Percentiles rank a stretch among this genome's conserved stretches.
phyloP scores from a whole-genome alignment of 2,797 vertebrate species.

The Argyrosomus regius region DNA sequence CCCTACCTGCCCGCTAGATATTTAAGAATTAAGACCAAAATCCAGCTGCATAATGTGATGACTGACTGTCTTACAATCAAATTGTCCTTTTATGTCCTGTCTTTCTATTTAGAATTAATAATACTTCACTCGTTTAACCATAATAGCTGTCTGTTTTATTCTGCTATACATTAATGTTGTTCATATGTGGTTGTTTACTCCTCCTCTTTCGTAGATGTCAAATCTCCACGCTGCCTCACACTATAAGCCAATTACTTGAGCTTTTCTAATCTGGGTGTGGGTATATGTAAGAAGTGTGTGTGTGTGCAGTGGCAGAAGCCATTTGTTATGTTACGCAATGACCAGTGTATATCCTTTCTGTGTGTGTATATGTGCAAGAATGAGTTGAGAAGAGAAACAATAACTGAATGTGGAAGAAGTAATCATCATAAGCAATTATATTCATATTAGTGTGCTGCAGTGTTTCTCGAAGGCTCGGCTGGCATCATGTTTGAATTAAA shows the following conservation, averaged over 20 bases:
- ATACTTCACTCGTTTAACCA: neutral
- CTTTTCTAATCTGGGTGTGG: constrained; percentile 73
- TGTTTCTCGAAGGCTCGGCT: neutral
- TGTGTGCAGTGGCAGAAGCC: neutral
- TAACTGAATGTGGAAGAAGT: neutral
- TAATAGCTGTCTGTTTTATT: neutral
- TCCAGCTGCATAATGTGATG: neutral
- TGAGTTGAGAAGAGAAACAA: neutral
- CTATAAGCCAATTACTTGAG: constrained; percentile 80
- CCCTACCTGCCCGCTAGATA: neutral
- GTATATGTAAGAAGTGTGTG: constrained; percentile 41
- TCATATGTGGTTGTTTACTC: constrained; percentile 48
- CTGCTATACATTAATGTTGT: neutral
- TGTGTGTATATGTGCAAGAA: neutral
- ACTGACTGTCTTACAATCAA: neutral
- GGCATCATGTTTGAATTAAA: neutral
- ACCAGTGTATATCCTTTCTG: constrained; percentile 15
- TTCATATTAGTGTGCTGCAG: neutral
- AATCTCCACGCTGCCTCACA: constrained; percentile 63
- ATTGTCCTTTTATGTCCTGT: neutral
- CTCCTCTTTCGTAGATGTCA: constrained; percentile 52
- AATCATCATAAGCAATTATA: neutral
- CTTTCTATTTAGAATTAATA: neutral
- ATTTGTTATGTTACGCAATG: constrained; percentile 39
- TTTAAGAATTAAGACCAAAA: neutral